Evolutionary conservation across 2,113 vertebrate species (phyloP).

Genomic region (Melanotaenia duboulayi): DNA sequence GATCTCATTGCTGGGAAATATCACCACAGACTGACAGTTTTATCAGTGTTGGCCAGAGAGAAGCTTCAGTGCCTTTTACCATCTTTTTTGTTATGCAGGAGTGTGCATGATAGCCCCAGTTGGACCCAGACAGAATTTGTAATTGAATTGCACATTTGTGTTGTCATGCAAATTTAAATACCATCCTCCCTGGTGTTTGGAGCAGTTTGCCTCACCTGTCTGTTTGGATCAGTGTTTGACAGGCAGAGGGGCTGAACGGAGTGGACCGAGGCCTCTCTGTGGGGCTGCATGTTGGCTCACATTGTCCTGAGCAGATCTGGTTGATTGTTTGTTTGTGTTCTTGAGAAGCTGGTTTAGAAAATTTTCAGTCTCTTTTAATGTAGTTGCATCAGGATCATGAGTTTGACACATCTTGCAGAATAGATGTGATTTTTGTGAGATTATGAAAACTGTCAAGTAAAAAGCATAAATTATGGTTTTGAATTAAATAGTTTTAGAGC

Average conservation of each 20-base stretch:
- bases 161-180: conserved; percentile 36
- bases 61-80: conserved; percentile 21
- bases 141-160: conserved; percentile 46
- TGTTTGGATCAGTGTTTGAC: conserved; percentile 28
- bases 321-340: not conserved
- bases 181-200: conserved; percentile 23
- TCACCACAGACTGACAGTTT: conserved; percentile 40
- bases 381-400: not conserved
- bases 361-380: not conserved
- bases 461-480: no score
- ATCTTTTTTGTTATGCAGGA: conserved; percentile 13
- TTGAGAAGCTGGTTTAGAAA: not conserved
- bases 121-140: conserved; percentile 8
- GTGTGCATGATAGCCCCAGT: conserved; percentile 5
- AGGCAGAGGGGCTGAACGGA: not conserved
- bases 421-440: not conserved
- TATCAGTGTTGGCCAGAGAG: conserved; percentile 48
- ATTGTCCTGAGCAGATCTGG: conserved; percentile 12
- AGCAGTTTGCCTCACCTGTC: conserved; percentile 27
- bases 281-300: not conserved
- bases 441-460: not conserved
- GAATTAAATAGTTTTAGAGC: no score
- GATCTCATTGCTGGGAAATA: conserved; percentile 56
- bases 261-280: not conserved
- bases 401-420: not conserved